A percentile compares a stretch with the other conserved stretches of the same genome.
Conservation (phyloP, 2,113 vertebrate species). For the Numida meleagris region DNA sequence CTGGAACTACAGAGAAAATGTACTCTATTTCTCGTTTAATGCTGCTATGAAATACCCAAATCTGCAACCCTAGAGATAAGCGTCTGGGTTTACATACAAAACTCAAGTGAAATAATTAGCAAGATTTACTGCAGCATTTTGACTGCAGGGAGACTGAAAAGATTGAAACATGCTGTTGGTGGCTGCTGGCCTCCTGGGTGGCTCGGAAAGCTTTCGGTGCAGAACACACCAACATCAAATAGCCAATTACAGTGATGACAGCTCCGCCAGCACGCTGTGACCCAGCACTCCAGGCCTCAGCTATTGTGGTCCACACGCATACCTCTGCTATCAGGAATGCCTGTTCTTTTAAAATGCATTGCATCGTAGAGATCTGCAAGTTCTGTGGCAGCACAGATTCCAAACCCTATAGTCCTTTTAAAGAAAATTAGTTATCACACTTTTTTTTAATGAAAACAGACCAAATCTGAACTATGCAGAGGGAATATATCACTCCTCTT, state of each 20-base stretch:
- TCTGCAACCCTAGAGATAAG: background rate
- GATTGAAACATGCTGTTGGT: background rate
- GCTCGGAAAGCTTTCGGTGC: slow-evolving; percentile 1
- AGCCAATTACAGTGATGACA: background rate
- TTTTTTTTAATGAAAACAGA: background rate
- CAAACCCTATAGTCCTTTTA: slow-evolving; percentile 27
- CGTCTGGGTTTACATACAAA: background rate
- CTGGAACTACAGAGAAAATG: background rate
- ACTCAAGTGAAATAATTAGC: slow-evolving; percentile 43
- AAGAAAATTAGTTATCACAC: slow-evolving; percentile 26
- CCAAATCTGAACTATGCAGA: background rate
- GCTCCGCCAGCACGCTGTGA: background rate
- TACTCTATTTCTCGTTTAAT: background rate
- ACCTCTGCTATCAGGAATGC: background rate
- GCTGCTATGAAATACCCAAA: background rate
- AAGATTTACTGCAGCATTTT: background rate
- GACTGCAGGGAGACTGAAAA: background rate
- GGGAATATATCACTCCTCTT: background rate
- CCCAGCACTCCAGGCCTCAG: background rate
- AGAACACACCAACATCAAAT: slow-evolving; percentile 16
- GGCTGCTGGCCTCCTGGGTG: background rate
- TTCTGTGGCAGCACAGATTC: slow-evolving; percentile 8
- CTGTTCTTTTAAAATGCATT: background rate
- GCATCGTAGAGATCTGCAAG: background rate
- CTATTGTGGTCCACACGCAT: background rate